Percentiles rank a stretch among this genome's conserved stretches.
Conservation (phyloP, 1,140 invertebrate species). For the Hypothenemus hampei region DNA sequence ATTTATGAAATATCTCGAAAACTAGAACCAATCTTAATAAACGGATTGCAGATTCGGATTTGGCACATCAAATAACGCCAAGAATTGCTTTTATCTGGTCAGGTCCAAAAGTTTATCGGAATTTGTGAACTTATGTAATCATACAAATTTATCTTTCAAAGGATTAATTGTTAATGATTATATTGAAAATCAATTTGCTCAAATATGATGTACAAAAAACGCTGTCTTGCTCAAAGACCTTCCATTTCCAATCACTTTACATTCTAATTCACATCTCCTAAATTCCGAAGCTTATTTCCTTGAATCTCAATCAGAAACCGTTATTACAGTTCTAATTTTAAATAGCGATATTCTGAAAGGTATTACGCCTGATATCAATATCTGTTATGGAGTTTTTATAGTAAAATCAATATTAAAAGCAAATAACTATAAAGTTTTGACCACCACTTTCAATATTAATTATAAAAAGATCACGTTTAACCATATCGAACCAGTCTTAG, state of each 20-base stretch:
- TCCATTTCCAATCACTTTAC: not conserved
- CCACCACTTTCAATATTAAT: constrained; percentile 20
- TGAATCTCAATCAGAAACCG: constrained; percentile 2
- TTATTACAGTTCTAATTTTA: constrained; percentile 17
- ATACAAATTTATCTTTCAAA: not conserved
- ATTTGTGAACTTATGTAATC: too few relatives aligned
- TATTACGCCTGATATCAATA: constrained; percentile 9
- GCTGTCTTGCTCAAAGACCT: not conserved
- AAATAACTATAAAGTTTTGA: constrained; percentile 13
- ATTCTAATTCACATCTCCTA: not conserved
- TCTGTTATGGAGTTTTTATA: constrained; percentile 17
- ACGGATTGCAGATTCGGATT: too few relatives aligned
- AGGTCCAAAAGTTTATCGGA: too few relatives aligned
- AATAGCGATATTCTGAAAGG: constrained; percentile 20
- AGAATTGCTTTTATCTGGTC: too few relatives aligned
- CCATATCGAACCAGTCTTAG: not conserved
- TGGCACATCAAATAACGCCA: too few relatives aligned
- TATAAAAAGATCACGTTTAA: constrained; percentile 2
- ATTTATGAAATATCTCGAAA: too few relatives aligned
- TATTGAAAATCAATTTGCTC: not conserved
- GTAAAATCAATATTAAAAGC: constrained; percentile 19
- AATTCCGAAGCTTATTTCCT: not conserved
- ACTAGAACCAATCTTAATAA: too few relatives aligned
- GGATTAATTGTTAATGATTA: not conserved
- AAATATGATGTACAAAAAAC: not conserved